Evolutionary conservation across 2,797 vertebrate species (phyloP).

Genomic region (Halcyon smyrnensis): DNA sequence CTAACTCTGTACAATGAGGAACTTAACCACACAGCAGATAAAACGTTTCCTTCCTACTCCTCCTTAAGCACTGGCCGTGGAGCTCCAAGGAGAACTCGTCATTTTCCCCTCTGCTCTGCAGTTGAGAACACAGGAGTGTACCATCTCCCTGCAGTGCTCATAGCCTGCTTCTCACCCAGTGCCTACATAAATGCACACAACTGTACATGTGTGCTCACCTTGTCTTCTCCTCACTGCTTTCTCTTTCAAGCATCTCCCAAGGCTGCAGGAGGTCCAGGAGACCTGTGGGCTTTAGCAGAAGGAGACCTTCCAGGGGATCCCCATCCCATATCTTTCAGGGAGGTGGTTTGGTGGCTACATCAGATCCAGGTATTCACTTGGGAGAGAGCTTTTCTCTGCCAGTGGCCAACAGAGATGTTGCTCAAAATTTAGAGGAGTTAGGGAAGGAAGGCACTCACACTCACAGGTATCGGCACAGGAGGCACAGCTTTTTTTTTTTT

Average conservation of each 20-base stretch:
- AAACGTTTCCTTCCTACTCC: neutral
- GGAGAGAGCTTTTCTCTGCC: neutral
- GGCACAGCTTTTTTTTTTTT: neutral
- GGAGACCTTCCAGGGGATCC: neutral
- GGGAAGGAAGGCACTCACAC: neutral
- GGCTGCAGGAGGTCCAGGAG: neutral
- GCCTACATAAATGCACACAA: neutral
- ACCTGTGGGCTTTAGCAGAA: neutral
- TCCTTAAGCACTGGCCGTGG: neutral
- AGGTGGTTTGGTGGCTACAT: neutral
- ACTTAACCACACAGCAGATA: neutral
- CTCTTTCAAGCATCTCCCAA: neutral
- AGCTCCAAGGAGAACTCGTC: neutral
- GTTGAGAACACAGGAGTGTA: neutral
- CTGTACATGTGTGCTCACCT: neutral
- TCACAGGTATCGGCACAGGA: neutral
- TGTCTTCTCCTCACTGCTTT: neutral
- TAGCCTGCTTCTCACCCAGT: neutral
- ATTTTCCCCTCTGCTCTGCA: neutral
- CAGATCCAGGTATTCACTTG: neutral
- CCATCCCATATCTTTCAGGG: neutral
- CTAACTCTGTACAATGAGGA: neutral
- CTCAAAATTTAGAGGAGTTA: neutral
- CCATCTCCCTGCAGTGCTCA: accelerated
- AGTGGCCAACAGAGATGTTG: neutral